Base-by-base conservation (phyloP, 2,888 invertebrate genomes). In the Ornithoptera priamus region DNA sequence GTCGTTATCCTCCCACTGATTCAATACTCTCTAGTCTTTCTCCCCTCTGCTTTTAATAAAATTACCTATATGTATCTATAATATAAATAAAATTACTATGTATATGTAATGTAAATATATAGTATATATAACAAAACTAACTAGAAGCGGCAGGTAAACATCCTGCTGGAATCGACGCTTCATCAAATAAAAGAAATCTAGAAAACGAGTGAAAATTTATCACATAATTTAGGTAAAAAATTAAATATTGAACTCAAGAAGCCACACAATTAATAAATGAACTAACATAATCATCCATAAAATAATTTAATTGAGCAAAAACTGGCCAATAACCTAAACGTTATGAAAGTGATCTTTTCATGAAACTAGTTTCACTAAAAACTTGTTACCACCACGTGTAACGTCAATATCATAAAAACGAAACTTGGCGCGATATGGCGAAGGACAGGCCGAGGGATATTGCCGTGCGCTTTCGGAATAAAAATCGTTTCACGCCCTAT, bases 361-460 rank as follows among this genome's bases (percentile, higher is more conserved):
- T 22, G 22, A 42, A 69, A 68, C 50, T 64, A 67, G 69, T 70
- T 73, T 71, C 60, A 39, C 53, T 67, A 46, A 68, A 71, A 73
- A 70, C 67, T 70, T 73, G 69, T 71, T 67, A 72, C 65, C 73
- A 68, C 66, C 68, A 63, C 60, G 67, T 71, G 70, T 70, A 71
- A 73, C 73, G 67, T 69, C 73, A 72, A 73, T 73, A 70, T 71
- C 65, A 70, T 69, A 69, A 70, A 65, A 72, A 69, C 69, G 67
- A 71, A 71, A 70, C 70, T 71, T 70, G 68, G 69, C 68, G 69
- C 68, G 64, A 70, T 24, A 42, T 67, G 83, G 81, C 78, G 85
- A 82, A 87, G 85, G 85, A 87, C 85, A 86, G 86, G 85, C 82
- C 65, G 59, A 76, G 79, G 77, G 80, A 77, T 81, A 81, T 81